Conservation (phyloP, 2,113 vertebrate species). For the Brachyhypopomus gauderio region DNA sequence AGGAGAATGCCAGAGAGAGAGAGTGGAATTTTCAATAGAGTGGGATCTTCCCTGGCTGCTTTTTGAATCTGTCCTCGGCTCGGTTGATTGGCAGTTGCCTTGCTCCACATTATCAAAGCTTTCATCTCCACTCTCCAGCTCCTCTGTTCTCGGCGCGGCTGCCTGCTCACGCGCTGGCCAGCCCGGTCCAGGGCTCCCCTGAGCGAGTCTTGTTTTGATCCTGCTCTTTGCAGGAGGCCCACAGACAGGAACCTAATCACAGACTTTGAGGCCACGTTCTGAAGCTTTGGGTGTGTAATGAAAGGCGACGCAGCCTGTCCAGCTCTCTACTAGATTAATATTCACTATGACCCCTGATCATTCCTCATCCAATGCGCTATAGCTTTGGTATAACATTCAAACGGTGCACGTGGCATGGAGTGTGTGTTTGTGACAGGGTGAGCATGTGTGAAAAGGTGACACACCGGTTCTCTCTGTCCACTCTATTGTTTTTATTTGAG, state of each 20-base stretch:
- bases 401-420: slow-evolving; percentile 62
- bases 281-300: slow-evolving; percentile 61
- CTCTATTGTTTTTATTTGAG: neutral
- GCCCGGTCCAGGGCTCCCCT: neutral
- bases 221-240: slow-evolving; percentile 5
- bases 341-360: slow-evolving; percentile 1
- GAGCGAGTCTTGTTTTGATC: neutral
- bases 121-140: slow-evolving; percentile 31
- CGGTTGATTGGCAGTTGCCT: slow-evolving; percentile 36
- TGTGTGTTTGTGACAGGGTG: neutral
- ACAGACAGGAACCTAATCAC: neutral
- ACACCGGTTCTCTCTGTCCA: neutral
- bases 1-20: slow-evolving; percentile 27
- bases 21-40: neutral
- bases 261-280: slow-evolving; percentile 18
- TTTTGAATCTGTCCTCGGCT: slow-evolving; percentile 15
- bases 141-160: slow-evolving; percentile 19
- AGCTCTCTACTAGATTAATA: neutral
- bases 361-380: slow-evolving; percentile 61
- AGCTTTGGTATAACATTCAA: slow-evolving; percentile 67
- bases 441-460: neutral
- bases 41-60: neutral
- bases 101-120: slow-evolving; percentile 18
- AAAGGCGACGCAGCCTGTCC: slow-evolving; percentile 58
- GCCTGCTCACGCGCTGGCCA: neutral